Base-by-base conservation (phyloP, 1,140 invertebrate genomes). In the Leucophenga varia region DNA sequence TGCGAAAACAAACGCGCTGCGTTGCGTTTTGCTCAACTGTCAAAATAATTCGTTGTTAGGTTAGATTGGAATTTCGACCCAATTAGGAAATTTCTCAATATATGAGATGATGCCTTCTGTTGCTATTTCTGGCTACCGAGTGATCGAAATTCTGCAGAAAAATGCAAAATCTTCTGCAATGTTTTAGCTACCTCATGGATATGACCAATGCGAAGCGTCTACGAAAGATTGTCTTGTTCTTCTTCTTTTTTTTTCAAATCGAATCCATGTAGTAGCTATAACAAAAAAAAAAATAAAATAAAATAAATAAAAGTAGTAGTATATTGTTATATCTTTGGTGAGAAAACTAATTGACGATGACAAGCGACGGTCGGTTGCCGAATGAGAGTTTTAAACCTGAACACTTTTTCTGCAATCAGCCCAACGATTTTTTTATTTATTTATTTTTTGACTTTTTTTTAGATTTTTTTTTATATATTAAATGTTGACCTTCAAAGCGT, bases 51-150 rank as follows among this genome's bases (percentile, higher is more conserved):
- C 51, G 54, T 47, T 63, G 59, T 61, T 65, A 67, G 63, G 59
- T 61, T 65, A 67, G 63, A 65, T 57, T 63, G 63, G 63, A 65
- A 65, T 65, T 65, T 67, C 50, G 51, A 63, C 59, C 63, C 63
- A 65, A 65, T 65, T 65, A 65, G 63, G 63, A 57, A 40, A 65
- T 67, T 65, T 59, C 48, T 65, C 38, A 59, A 61, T 55, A 50
- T 48, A 25, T n/a, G n/a, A n/a, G n/a, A n/a, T n/a, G n/a, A n/a
- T n/a, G n/a, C n/a, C 19, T 21, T 22, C 20, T 25, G 44, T 25
- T 20, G 35, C 20, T 21, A 14, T 18, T n/a, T 19, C 38, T 10
- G 22, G 22, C 22, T 25, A 25, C 22, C 22, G 22, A 41, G 34
- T 45, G 50, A 55, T 64, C 18, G 14, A 16, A 17, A 17, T 37